phyloP scores from a whole-genome alignment of 2,888 invertebrate species.

The Agriotes lineatus region DNA sequence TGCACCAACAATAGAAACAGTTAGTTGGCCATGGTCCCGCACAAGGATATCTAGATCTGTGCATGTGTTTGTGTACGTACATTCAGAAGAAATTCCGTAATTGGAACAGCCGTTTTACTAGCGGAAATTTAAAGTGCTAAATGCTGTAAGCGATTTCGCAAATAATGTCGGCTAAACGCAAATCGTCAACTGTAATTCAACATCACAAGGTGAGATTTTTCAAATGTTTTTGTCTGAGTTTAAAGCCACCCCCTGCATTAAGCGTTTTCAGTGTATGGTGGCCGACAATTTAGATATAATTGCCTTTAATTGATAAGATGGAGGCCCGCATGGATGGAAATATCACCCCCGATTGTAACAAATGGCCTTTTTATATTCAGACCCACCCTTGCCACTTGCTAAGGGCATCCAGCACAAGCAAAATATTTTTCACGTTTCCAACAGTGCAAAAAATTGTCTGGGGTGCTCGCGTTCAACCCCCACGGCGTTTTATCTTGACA shows the following conservation, averaged over 20 bases:
- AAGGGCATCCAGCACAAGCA: too few relatives aligned
- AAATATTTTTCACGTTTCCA: too few relatives aligned
- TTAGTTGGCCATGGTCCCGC: constrained; percentile 63
- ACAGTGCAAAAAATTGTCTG: too few relatives aligned
- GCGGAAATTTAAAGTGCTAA: constrained; percentile 21
- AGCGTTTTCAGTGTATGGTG: constrained; percentile 5
- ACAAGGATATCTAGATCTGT: constrained; percentile 39
- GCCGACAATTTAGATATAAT: constrained; percentile 16
- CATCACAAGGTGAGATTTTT: constrained; percentile 67
- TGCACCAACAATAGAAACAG: constrained; percentile 64
- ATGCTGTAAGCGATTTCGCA: constrained; percentile 25
- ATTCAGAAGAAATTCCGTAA: constrained; percentile 23
- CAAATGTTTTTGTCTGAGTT: background rate
- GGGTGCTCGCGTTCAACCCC: too few relatives aligned
- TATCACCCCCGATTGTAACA: background rate
- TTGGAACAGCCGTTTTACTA: constrained; percentile 11
- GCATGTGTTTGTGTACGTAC: constrained; percentile 28
- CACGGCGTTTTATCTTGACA: too few relatives aligned
- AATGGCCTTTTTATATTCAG: too few relatives aligned
- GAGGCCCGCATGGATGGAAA: constrained; percentile 16
- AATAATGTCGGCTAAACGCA: constrained; percentile 79
- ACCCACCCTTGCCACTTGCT: too few relatives aligned
- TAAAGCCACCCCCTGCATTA: background rate
- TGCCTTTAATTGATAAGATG: constrained; percentile 8
- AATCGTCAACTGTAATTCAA: constrained; percentile 80